A percentile compares a stretch with the other conserved stretches of the same genome.
Conservation (phyloP, 1,140 invertebrate genomes). For the Sipha flava region DNA sequence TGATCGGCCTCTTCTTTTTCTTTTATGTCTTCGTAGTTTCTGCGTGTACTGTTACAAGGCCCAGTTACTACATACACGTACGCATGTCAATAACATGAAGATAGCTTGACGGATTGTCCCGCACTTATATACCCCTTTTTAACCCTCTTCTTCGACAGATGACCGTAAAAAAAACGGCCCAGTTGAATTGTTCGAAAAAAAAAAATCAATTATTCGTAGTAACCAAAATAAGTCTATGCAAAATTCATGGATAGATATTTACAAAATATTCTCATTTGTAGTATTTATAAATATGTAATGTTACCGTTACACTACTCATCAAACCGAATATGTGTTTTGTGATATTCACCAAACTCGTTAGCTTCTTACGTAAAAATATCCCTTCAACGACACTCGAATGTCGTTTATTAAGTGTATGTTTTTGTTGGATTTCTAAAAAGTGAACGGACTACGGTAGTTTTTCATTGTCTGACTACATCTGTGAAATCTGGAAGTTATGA, state of each 20-base stretch:
- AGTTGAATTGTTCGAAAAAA: too few species aligned
- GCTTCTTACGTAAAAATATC: background rate
- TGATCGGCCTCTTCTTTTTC: background rate
- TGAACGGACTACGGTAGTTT: background rate
- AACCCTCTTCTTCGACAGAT: too few species aligned
- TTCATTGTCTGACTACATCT: background rate
- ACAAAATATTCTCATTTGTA: too few species aligned
- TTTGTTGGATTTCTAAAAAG: slow-evolving; percentile 7
- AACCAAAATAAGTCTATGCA: too few species aligned
- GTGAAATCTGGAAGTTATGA: slow-evolving; percentile 5
- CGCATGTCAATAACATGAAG: background rate
- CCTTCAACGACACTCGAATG: background rate
- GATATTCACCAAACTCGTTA: background rate
- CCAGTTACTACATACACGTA: background rate
- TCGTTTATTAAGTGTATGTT: background rate
- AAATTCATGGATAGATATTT: too few species aligned
- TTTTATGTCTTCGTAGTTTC: background rate
- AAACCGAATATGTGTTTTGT: too few species aligned
- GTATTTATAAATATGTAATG: too few species aligned
- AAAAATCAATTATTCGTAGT: too few species aligned
- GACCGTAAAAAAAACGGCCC: too few species aligned
- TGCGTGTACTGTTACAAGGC: slow-evolving; percentile 5
- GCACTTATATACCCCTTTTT: too few species aligned
- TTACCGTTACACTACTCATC: too few species aligned
- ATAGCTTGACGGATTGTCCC: background rate